Evolutionary conservation across 2,888 invertebrate genomes (phyloP), one percentile per base, ranked within the genome.

Genomic region (Timema podura): DNA sequence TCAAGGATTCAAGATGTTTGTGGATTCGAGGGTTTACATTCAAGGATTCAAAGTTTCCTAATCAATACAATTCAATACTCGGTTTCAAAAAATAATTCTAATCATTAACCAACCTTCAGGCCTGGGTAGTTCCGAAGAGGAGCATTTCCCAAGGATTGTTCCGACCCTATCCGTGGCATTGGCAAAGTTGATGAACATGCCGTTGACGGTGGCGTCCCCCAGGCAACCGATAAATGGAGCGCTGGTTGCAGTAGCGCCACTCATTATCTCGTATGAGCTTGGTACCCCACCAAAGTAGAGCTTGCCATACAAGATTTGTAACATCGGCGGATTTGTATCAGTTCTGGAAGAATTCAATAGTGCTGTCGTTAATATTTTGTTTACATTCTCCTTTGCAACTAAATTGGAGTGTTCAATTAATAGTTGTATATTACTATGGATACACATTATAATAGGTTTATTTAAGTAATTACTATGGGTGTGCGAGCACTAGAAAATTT

Each of bases 241-340:
- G 66, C 84, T 83, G 0, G 87, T 85, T 7, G 87, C 87, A 9
- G 76, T 74, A 9, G 84, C 85, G 6, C 85, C 86, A 5, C 84
- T 79, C 0, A 79, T 82, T 0, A 87, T 82, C 7, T 83, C 82
- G 72, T 85, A 86, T 10, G 83, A 83, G 0, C 84, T 83, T 3
- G 93, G 92, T 2, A 93, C 81, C 0, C 95, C 95, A n/a, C 96
- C 98, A 73, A 98, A 89, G 82, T 89, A 96, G 7, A 96, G 81
- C 16, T 88, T 89, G 0, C 91, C 91, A 48, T 88, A 85, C 0
- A 87, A 81, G 47, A 92, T 87, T 66, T 86, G 82, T 0, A 91
- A 80, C 0, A 86, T 83, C 0, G 85, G 85, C 0, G 89, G 87
- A 0, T 85, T 80, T 5, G 82, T 81, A 75, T 85, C 83, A n/a